A percentile compares a stretch with the other conserved stretches of the same genome.
phyloP scores from a whole-genome alignment of 2,888 invertebrate species.

The Cryptocephalus moraei region DNA sequence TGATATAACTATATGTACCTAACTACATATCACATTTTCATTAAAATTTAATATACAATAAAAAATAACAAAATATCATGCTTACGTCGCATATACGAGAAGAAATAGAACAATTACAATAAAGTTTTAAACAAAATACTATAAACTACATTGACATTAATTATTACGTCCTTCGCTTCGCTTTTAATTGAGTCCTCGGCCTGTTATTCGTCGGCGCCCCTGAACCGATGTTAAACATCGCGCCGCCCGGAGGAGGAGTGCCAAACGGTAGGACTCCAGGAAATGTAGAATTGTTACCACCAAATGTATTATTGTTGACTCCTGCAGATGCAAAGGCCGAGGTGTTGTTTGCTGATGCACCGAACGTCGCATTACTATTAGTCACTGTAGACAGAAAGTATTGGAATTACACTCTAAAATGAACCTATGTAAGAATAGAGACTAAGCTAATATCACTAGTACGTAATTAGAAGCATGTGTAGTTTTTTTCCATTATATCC shows the following conservation, averaged over 20 bases:
- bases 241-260: conserved; percentile 1
- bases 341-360: conserved; percentile 1
- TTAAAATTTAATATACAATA: conserved; percentile 14
- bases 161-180: conserved; percentile 21
- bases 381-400: too few relatives aligned
- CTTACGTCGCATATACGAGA: conserved; percentile 17
- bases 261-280: conserved; percentile 1
- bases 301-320: not conserved
- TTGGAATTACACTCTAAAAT: too few relatives aligned
- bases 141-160: conserved; percentile 2
- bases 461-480: too few relatives aligned
- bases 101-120: not conserved
- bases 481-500: too few relatives aligned
- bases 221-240: conserved; percentile 42
- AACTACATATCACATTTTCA: conserved; percentile 14
- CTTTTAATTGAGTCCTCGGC: conserved; percentile 30
- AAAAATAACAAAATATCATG: conserved; percentile 17
- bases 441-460: too few relatives aligned
- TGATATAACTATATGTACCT: conserved; percentile 20
- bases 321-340: too few relatives aligned
- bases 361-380: conserved; percentile 2
- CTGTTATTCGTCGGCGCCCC: conserved; percentile 36
- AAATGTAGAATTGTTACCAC: conserved; percentile 2
- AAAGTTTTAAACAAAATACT: conserved; percentile 3
- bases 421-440: too few relatives aligned